A percentile compares a stretch with the other conserved stretches of the same genome.
phyloP scores from a whole-genome alignment of 1,140 invertebrate genomes.

The Limonius californicus region DNA sequence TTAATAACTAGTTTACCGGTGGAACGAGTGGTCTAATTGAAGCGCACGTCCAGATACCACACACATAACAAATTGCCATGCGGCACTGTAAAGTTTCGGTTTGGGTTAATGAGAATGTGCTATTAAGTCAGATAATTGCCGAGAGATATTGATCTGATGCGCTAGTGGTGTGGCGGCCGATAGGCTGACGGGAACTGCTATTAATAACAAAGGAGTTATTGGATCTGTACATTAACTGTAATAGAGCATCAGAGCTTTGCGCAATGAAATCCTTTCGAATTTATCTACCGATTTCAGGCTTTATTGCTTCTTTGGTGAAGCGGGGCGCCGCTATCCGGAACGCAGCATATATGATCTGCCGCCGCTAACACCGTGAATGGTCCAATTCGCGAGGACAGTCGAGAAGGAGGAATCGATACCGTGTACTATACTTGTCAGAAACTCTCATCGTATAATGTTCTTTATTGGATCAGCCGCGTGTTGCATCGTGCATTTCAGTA shows the following conservation, averaged over 20 bases:
- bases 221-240: constrained; percentile 42
- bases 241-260: constrained; percentile 37
- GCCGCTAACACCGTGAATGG: constrained; percentile 7
- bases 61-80: constrained; percentile 34
- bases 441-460: constrained; percentile 20
- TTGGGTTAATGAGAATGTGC: constrained; percentile 41
- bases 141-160: constrained; percentile 40
- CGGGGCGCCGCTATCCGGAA: constrained; percentile 9
- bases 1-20: constrained; percentile 34
- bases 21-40: constrained; percentile 24
- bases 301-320: constrained; percentile 33
- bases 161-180: constrained; percentile 35
- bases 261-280: constrained; percentile 40
- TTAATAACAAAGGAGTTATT: constrained; percentile 43
- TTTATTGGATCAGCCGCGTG: constrained; percentile 20
- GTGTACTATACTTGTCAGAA: constrained; percentile 21
- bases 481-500: constrained; percentile 17
- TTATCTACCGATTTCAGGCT: constrained; percentile 40
- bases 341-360: not conserved
- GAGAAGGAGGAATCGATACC: constrained; percentile 11
- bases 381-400: constrained; percentile 9
- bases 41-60: constrained; percentile 19
- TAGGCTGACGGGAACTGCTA: constrained; percentile 40
- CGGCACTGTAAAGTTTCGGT: constrained; percentile 36
- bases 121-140: constrained; percentile 41